Evolutionary conservation across 2,888 invertebrate species (phyloP).

Genomic region (Diachrysia chrysitis): DNA sequence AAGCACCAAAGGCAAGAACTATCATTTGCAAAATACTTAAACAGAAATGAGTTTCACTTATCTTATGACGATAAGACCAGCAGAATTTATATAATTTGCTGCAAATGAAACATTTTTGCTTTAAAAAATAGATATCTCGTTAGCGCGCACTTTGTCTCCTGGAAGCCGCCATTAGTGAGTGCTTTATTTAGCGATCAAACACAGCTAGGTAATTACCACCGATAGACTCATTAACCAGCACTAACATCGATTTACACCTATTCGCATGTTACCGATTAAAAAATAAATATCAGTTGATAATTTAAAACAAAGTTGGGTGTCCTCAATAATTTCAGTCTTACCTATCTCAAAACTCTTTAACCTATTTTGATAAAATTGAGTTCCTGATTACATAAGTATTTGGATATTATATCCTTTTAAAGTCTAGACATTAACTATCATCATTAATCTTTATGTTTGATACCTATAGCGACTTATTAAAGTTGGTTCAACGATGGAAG

Average conservation of each 20-base stretch:
- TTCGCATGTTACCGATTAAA: not conserved
- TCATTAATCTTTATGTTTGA: too few species aligned
- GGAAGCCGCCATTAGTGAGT: constrained; percentile 32
- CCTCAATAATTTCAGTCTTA: too few species aligned
- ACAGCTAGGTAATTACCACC: constrained; percentile 36
- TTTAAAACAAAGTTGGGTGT: too few species aligned
- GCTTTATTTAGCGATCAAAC: constrained; percentile 48
- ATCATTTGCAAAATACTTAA: constrained; percentile 9
- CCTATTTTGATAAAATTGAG: too few species aligned
- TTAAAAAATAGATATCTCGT: constrained; percentile 33
- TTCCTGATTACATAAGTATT: too few species aligned
- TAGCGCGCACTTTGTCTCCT: constrained; percentile 32
- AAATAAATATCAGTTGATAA: too few species aligned
- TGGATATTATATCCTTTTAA: too few species aligned
- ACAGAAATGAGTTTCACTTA: constrained; percentile 13
- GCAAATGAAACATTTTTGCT: constrained; percentile 12
- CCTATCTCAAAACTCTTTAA: too few species aligned
- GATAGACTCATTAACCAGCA: constrained; percentile 39
- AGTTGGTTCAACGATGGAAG: too few species aligned
- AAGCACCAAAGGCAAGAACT: not conserved
- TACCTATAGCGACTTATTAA: too few species aligned
- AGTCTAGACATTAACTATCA: too few species aligned
- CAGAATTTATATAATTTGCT: constrained; percentile 2
- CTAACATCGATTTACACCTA: constrained; percentile 14
- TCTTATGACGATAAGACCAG: constrained; percentile 6